Conservation (phyloP, 30 jellyfish, hydroid and myxozoan genomes). For the Rhopilema esculentum region DNA sequence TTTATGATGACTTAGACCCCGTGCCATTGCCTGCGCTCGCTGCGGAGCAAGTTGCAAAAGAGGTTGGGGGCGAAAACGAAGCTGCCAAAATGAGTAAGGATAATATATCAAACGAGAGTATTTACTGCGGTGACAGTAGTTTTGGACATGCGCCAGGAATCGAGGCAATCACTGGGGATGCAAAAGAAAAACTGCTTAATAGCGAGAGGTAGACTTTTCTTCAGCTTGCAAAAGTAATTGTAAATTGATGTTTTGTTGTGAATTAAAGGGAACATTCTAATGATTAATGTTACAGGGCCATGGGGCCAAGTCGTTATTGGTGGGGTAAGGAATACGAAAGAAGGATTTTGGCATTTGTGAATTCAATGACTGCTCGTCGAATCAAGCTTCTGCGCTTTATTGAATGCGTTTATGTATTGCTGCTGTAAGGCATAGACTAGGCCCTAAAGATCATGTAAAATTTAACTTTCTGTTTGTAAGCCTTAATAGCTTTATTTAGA, state of each 20-base stretch:
- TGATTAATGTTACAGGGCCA: too few relatives aligned
- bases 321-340: too few relatives aligned
- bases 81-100: neutral
- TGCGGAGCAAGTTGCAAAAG: conserved; percentile 74
- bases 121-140: conserved; percentile 60
- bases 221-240: too few relatives aligned
- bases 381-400: too few relatives aligned
- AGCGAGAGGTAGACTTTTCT: conserved; percentile 80
- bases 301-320: too few relatives aligned
- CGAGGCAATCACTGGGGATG: conserved; percentile 31
- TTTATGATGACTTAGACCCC: conserved; percentile 17
- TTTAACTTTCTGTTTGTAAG: too few relatives aligned
- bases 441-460: neutral
- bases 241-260: too few relatives aligned
- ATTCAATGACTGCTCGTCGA: too few relatives aligned
- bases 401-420: neutral
- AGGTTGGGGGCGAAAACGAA: conserved; percentile 26
- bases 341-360: too few relatives aligned
- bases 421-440: neutral
- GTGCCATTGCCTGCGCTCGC: conserved; percentile 47
- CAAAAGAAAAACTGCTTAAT: conserved; percentile 52
- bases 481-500: too few relatives aligned
- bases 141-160: conserved; percentile 65
- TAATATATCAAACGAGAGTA: conserved; percentile 43
- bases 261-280: too few relatives aligned